phyloP scores from a whole-genome alignment of 1,140 invertebrate species.

The Cotesia chilonis region DNA sequence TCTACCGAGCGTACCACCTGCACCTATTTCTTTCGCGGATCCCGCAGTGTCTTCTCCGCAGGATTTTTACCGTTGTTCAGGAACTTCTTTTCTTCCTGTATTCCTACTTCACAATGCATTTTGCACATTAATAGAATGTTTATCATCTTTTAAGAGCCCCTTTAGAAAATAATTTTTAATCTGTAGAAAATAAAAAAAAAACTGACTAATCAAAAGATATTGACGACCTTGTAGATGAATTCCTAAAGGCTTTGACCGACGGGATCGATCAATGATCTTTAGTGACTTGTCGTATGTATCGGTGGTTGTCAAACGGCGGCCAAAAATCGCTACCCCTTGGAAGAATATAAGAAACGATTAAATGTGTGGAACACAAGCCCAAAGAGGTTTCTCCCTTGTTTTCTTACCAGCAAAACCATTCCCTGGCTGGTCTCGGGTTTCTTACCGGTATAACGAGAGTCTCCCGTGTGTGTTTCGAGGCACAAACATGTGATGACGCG shows the following conservation, averaged over 20 bases:
- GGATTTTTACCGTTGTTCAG: slow-evolving; percentile 37
- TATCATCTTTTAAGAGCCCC: too few species aligned
- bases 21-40: slow-evolving; percentile 22
- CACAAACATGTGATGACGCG: slow-evolving; percentile 12
- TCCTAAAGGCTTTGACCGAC: too few species aligned
- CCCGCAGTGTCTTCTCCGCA: slow-evolving; percentile 20
- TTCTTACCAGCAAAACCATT: not conserved
- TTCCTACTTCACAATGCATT: too few species aligned
- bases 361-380: not conserved
- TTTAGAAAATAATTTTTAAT: too few species aligned
- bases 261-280: not conserved
- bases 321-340: not conserved
- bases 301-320: not conserved
- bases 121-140: too few species aligned
- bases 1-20: slow-evolving; percentile 25
- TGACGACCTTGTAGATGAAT: not conserved
- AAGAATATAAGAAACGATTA: not conserved
- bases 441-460: slow-evolving; percentile 18
- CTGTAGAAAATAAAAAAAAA: too few species aligned
- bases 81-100: slow-evolving; percentile 3
- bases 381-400: not conserved
- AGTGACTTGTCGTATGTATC: not conserved
- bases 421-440: not conserved
- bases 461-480: slow-evolving; percentile 4
- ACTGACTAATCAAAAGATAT: too few species aligned